Evolutionary conservation across 2,888 invertebrate species (phyloP).

Genomic region (Ramazzottius varieornatus): DNA sequence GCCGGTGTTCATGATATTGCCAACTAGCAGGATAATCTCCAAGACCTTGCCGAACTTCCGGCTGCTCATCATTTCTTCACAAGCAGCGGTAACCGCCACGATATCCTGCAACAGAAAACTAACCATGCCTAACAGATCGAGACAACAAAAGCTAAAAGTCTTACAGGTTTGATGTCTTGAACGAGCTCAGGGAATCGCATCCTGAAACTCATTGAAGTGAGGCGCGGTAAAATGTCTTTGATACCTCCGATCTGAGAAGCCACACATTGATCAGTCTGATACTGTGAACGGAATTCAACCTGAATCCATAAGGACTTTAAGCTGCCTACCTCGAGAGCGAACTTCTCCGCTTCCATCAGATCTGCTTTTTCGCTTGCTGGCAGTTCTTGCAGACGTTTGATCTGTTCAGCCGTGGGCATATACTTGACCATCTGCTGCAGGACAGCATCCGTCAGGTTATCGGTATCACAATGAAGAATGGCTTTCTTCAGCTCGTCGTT

Average conservation of each 20-base stretch:
- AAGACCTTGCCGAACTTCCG: conserved; percentile 66
- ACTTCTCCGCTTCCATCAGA: conserved; percentile 60
- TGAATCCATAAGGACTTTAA: background rate
- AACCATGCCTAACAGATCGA: background rate
- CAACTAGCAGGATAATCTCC: conserved; percentile 60
- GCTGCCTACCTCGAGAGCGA: conserved; percentile 44
- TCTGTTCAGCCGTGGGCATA: conserved; percentile 65
- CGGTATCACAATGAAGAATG: conserved; percentile 59
- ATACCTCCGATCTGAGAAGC: conserved; percentile 45
- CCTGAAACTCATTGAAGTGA: conserved; percentile 68
- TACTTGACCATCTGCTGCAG: conserved; percentile 69
- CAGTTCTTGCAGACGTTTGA: conserved; percentile 53
- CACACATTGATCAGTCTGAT: too few relatives aligned
- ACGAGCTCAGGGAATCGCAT: conserved; percentile 61
- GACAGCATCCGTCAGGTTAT: conserved; percentile 53
- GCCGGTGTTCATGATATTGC: conserved; percentile 89
- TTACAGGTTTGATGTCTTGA: conserved; percentile 55
- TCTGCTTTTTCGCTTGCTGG: conserved; percentile 22
- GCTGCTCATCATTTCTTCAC: conserved; percentile 68
- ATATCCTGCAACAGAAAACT: conserved; percentile 36
- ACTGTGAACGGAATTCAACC: too few relatives aligned
- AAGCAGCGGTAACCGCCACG: conserved; percentile 76
- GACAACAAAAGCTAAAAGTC: conserved; percentile 16
- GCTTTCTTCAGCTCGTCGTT: conserved; percentile 35
- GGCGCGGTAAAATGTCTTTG: conserved; percentile 52